A percentile compares a stretch with the other conserved stretches of the same genome.
phyloP scores from a whole-genome alignment of 2,113 vertebrate species.

The Petrocephalus microphthalmus region DNA sequence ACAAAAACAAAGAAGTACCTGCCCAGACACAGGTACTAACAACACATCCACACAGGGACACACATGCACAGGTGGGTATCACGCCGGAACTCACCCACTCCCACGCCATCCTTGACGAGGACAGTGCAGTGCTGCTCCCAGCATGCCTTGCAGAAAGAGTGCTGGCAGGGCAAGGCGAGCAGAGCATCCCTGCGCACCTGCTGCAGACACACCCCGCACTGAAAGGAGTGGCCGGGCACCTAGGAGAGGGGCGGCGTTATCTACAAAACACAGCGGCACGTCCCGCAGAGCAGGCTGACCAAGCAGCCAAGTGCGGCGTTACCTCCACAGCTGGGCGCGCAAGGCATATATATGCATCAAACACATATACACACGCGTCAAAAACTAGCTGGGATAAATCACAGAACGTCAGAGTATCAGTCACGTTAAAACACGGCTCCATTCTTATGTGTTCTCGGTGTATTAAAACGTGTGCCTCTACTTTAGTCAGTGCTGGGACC shows the following conservation, averaged over 20 bases:
- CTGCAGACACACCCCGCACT: conserved; percentile 97
- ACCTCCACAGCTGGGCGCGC: neutral
- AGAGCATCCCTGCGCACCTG: conserved; percentile 87
- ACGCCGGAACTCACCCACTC: conserved; percentile 79
- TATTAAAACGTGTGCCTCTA: neutral
- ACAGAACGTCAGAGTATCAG: neutral
- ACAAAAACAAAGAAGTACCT: neutral
- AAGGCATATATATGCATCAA: neutral
- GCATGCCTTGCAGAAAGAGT: conserved; percentile 95
- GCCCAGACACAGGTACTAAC: conserved; percentile 26
- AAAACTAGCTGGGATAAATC: neutral
- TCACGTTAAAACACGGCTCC: neutral
- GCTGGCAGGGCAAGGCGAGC: conserved; percentile 89
- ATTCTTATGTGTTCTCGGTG: neutral
- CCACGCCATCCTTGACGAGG: conserved; percentile 91
- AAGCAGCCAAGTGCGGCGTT: neutral
- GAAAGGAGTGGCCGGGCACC: conserved; percentile 71
- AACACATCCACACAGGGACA: neutral
- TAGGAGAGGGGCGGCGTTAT: conserved; percentile 28
- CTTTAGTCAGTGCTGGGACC: neutral
- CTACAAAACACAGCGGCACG: neutral
- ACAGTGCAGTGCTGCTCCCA: conserved; percentile 99
- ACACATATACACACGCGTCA: neutral
- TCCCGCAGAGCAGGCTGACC: neutral
- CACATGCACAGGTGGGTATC: conserved; percentile 15